Percentiles rank a stretch among this genome's conserved stretches.
Evolutionary conservation across 1,140 invertebrate species (phyloP).

Genomic region (Radopholus similis): DNA sequence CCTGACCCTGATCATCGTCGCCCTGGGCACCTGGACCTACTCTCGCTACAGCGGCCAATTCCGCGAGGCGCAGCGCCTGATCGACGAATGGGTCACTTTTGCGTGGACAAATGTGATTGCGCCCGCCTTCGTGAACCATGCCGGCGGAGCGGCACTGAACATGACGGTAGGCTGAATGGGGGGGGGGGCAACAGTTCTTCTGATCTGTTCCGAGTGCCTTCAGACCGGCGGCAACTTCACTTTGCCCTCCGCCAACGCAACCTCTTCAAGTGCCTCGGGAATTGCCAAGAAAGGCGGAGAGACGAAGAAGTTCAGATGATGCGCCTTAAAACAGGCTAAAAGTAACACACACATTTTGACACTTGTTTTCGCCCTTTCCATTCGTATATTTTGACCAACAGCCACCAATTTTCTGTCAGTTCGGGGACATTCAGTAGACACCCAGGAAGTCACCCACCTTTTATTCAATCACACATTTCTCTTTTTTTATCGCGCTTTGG

Average conservation of each 20-base stretch:
- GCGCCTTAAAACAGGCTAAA: background rate
- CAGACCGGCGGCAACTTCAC: background rate
- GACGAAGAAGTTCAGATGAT: background rate
- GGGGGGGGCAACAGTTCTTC: background rate
- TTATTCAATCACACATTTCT: background rate
- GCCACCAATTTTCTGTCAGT: no score
- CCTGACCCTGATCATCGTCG: slow-evolving; percentile 40
- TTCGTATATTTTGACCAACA: background rate
- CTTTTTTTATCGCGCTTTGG: no score
- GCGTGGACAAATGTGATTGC: slow-evolving; percentile 70
- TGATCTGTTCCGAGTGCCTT: background rate
- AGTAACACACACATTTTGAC: background rate
- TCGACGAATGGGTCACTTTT: slow-evolving; percentile 73
- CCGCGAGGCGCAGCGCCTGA: slow-evolving; percentile 39
- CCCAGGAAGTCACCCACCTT: background rate
- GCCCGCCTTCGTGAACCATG: slow-evolving; percentile 1
- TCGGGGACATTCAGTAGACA: background rate
- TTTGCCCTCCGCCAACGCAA: background rate
- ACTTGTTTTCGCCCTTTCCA: background rate
- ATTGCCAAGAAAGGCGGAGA: background rate
- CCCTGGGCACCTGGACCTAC: slow-evolving; percentile 50
- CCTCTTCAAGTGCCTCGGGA: background rate
- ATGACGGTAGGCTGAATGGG: background rate
- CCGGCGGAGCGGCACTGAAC: slow-evolving; percentile 8
- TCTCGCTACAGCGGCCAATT: slow-evolving; percentile 56